Evolutionary conservation across 2,888 invertebrate species (phyloP), one percentile per base, ranked within the genome.

Genomic region (Microplitis deprimator): DNA sequence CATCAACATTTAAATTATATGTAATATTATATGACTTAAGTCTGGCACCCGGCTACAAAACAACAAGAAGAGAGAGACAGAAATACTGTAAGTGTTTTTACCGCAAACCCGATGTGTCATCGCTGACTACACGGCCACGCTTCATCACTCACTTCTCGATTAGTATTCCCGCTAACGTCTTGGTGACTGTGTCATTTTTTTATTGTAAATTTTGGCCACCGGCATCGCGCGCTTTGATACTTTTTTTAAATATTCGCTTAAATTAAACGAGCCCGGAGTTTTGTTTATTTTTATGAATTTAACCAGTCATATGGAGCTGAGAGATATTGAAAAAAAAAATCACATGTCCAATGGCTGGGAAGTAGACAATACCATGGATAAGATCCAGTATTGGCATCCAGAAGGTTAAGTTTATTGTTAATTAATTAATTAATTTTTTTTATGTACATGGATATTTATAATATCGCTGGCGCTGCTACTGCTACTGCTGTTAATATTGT

Each of bases 371-470:
- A 88, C 86, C 17, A 89, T 88, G 87, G 87, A 86, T 41, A 87
- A 87, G 80, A 90, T 89, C 80, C 88, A 89, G 80, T 87, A 89
- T 80, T 89, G 89, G 89, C 84, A 85, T 80, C 89, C 89, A 69
- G 88, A 89, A 89, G 89, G 89, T 90, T 78, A 79, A 29, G 8
- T 74, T 62, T 68, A 17, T 40, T 75, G 5, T 59, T 7, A 39
- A 16, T 17, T 20, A 20, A 40, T 60, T 10, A 50, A 13, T 65
- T 62, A 10, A 50, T 20, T 71, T 39, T 72, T 39, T 16, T 10
- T 65, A 8, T 41, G n/a, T 29, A 29, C 29, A 29, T 4, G 29
- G 29, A 29, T 29, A 29, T 29, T 29, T 29, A 4, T 4, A 4
- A 29, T 29, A 29, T 0, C 29, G 29, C 29, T 3, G 41, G 41